Base-by-base conservation (phyloP, 92 coral and sea anemone genomes). In the Zoanthus solanderi region DNA sequence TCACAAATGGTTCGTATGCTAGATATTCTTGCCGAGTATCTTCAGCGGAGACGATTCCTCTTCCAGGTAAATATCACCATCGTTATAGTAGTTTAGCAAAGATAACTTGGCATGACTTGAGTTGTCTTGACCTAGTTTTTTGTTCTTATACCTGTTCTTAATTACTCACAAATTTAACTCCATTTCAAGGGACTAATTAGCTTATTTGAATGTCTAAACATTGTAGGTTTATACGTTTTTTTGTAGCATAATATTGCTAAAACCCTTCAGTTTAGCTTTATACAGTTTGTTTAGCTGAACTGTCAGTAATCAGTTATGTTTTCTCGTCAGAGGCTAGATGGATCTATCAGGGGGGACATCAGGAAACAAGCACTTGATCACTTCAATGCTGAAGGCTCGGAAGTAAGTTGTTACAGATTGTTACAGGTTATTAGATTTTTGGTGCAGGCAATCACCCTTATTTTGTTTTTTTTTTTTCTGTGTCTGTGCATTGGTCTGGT, bases 1-100 rank as follows among this genome's bases (percentile, higher is more conserved):
- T 97, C 99, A 17, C 99, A 97, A 75, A 97, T 97, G 99, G 99
- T 97, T 34, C 92, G 99, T 68, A 97, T 97, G 99, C 78, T 97
- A 86, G 99, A 97, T 87, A 92, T 97, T 34, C 89, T 97, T 17
- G 99, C 99, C 0, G 99, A 97, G 45, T 97, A 97, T 88, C 88
- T 97, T n/a, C 96, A 92, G 77, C 79, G 60, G 11, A 91, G 99
- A 12, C 90, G 92, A 44, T 97, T 97, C 78, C 87, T 89, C 23
- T 97, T 95, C 83, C 99, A 97, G 94, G 99, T 97, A 90, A 87
- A 16, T 37, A 5, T 34, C 29, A 7, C 42, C 14, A 30, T 42
- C 34, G 18, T n/a, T 2, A 58, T 0, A 58, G 6, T 0, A 0
- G 28, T 0, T 12, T 15, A 14, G 23, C 23, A 10, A 17, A 15